phyloP scores from a whole-genome alignment of 2,888 invertebrate species.

The Tridacna gigas region DNA sequence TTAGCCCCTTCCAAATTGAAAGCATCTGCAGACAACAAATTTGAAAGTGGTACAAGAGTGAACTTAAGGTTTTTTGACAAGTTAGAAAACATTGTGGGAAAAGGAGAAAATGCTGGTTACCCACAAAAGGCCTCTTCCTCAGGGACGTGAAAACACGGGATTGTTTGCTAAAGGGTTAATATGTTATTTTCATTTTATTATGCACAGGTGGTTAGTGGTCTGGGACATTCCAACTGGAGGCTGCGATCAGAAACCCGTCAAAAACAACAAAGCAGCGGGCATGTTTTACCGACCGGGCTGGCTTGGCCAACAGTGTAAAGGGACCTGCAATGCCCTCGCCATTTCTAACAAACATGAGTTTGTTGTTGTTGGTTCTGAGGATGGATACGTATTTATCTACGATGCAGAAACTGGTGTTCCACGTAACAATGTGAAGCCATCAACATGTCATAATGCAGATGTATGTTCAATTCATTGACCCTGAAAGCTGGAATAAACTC shows the following conservation, averaged over 20 bases:
- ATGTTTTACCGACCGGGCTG: constrained; percentile 76
- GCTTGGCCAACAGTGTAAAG: constrained; percentile 64
- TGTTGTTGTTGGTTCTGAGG: constrained; percentile 74
- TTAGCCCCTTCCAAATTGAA: no score
- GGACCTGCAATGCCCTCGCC: constrained; percentile 62
- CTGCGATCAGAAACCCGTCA: constrained; percentile 74
- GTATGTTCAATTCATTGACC: constrained; percentile 55
- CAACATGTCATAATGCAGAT: constrained; percentile 69
- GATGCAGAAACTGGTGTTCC: constrained; percentile 71
- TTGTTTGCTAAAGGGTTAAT: no score
- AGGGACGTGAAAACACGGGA: no score
- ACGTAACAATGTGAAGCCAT: constrained; percentile 65
- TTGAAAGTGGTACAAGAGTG: no score
- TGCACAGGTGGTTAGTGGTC: constrained; percentile 66
- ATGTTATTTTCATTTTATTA: background rate
- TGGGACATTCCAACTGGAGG: constrained; percentile 81
- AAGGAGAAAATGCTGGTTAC: no score
- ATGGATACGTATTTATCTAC: constrained; percentile 77
- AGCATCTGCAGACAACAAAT: no score
- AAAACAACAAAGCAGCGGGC: constrained; percentile 54
- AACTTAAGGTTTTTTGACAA: no score
- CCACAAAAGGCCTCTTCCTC: no score
- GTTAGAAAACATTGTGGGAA: no score
- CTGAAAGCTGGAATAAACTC: no score
- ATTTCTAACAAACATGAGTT: constrained; percentile 62